Percentiles rank a stretch among this genome's conserved stretches.
Conservation (phyloP, 2,113 vertebrate genomes). For the Sterna hirundo region DNA sequence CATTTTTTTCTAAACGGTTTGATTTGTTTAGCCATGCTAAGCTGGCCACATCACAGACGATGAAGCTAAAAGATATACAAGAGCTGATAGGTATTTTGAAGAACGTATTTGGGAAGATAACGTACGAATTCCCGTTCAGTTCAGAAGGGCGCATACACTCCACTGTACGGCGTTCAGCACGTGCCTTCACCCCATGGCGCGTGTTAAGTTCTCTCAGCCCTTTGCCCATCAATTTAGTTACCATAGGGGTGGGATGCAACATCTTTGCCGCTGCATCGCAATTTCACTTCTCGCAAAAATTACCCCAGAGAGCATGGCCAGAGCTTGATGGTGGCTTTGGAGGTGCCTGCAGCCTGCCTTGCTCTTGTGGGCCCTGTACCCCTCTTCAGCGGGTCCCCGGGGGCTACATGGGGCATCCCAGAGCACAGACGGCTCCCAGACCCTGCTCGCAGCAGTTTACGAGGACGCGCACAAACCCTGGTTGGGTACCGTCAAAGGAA, state of each 20-base stretch:
- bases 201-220: background rate
- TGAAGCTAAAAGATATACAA: background rate
- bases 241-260: fast-evolving
- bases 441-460: fast-evolving
- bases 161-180: fast-evolving
- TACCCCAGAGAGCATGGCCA: background rate
- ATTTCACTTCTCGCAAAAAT: background rate
- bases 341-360: background rate
- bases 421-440: fast-evolving
- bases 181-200: fast-evolving
- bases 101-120: background rate
- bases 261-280: background rate
- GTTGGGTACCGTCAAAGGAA: fast-evolving
- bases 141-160: background rate
- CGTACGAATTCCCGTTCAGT: background rate
- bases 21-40: background rate
- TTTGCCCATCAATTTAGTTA: background rate
- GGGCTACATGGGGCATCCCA: background rate
- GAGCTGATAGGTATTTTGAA: background rate
- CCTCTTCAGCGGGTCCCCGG: fast-evolving
- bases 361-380: background rate
- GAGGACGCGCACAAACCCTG: background rate
- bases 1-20: background rate
- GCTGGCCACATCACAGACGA: background rate
- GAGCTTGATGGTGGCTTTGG: background rate